Base-by-base conservation (phyloP, 2,797 vertebrate species). In the Propithecus perrieri region DNA sequence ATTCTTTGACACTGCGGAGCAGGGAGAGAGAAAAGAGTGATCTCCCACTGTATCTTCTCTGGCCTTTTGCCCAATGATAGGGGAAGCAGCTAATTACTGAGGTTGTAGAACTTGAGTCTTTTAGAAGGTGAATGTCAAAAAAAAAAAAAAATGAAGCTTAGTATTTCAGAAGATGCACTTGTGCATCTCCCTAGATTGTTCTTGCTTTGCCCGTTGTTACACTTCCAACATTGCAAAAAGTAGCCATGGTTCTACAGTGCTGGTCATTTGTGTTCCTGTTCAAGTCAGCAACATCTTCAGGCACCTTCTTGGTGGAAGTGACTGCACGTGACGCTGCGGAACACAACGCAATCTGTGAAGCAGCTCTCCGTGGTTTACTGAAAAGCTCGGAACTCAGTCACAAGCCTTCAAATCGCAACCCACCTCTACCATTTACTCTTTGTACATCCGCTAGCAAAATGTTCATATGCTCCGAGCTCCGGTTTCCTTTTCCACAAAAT, bases 401-500 rank as follows among this genome's bases (percentile, higher is more conserved):
- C n/a, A 50, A 65, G 33, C 17, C 9, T 84, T 87, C 61, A 46
- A 22, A 7, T 69, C 59, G 53, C 5, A 69, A 41, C 24, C 65
- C 22, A 33, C 6, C 35, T 79, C 67, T 86, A 57, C 15, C 9
- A 0, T 85, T 69, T 48, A 65, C 33, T 91, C 30, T 71, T 24
- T 75, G 10, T 65, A 67, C 14, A 15, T 43, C 89, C 38, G 17
- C 72, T 48, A 83, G 7, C n/a, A 67, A 71, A 43, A 18, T 69
- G 7, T 43, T 57, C 35, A 7, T 86, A 33, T 55, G n/a, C 59
- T 88, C 72, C n/a, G 35, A 67, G 72, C 15, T 46, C 48, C 43
- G 5, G 43, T 85, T 93, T 93, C 43, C 35, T 93, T 95, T 89
- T 67, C 53, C 4, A 5, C 85, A 50, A 69, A 74, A 63, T 8